Conservation (phyloP, 2,888 invertebrate genomes). For the Pollenia amentaria region DNA sequence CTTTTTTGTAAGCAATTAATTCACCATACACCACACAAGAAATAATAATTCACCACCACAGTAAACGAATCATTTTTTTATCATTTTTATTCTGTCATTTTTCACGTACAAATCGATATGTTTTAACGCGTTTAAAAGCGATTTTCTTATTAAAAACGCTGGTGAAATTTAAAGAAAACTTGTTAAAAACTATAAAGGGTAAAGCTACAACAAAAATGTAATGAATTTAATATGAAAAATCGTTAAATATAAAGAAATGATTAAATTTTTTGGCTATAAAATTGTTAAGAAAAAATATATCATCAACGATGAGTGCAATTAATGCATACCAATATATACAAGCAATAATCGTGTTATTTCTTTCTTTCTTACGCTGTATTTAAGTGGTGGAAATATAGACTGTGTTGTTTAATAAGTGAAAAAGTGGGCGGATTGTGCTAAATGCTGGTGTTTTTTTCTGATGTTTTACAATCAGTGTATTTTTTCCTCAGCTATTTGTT, state of each 20-base stretch:
- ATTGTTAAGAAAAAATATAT: conserved; percentile 27
- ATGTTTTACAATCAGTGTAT: conserved; percentile 57
- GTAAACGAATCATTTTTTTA: conserved; percentile 31
- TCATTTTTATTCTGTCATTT: conserved; percentile 71
- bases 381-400: conserved; percentile 6
- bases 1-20: not conserved
- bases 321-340: conserved; percentile 35
- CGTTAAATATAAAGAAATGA: not conserved
- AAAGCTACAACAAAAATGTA: conserved; percentile 4
- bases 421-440: conserved; percentile 73
- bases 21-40: conserved; percentile 26
- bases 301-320: conserved; percentile 38
- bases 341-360: conserved; percentile 45
- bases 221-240: conserved; percentile 2
- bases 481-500: conserved; percentile 75
- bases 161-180: conserved; percentile 45
- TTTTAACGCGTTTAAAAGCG: conserved; percentile 64
- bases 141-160: conserved; percentile 54
- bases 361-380: conserved; percentile 37
- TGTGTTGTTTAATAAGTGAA: conserved; percentile 32
- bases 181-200: conserved; percentile 61
- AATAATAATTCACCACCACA: conserved; percentile 31
- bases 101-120: conserved; percentile 73
- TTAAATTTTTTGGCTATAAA: not conserved
- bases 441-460: conserved; percentile 68